phyloP scores from a whole-genome alignment of 2,113 vertebrate species.

The Xenopus borealis region DNA sequence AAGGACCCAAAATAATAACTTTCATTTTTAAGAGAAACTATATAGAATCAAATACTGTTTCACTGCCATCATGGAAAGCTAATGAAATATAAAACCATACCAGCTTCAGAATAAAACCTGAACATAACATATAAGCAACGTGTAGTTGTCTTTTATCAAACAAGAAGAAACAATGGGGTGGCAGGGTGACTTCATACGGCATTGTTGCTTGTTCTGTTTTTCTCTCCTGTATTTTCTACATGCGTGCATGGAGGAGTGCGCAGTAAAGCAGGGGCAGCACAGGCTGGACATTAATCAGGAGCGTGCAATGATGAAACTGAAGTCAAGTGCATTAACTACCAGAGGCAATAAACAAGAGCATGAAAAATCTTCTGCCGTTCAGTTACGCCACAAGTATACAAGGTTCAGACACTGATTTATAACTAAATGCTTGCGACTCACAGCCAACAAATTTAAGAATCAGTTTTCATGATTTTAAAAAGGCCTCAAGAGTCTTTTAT shows the following conservation, averaged over 20 bases:
- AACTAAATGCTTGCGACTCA: conserved; percentile 21
- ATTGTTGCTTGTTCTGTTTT: conserved; percentile 2
- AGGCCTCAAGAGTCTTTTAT: conserved; percentile 29
- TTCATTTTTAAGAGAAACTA: too few relatives aligned
- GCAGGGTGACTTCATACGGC: too few relatives aligned
- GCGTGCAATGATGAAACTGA: conserved; percentile 29
- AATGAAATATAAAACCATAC: too few relatives aligned
- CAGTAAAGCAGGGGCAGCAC: not conserved
- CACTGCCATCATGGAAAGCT: too few relatives aligned
- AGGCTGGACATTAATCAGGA: conserved; percentile 31
- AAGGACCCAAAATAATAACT: too few relatives aligned
- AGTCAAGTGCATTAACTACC: conserved; percentile 35
- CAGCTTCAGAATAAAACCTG: too few relatives aligned
- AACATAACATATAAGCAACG: too few relatives aligned
- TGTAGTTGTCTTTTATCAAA: too few relatives aligned
- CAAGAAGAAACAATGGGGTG: too few relatives aligned
- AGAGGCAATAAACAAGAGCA: conserved; percentile 43
- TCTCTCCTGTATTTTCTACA: not conserved
- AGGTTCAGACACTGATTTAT: conserved; percentile 44
- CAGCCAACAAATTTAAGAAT: conserved; percentile 29
- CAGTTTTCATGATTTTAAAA: conserved; percentile 30
- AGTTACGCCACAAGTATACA: conserved; percentile 38
- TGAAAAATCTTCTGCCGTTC: conserved; percentile 36
- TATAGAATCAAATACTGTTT: too few relatives aligned
- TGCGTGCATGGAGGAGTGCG: conserved; percentile 8